Evolutionary conservation across 2,888 invertebrate genomes (phyloP), one percentile per base, ranked within the genome.

Genomic region (Kuschelorhynchus macadamiae): DNA sequence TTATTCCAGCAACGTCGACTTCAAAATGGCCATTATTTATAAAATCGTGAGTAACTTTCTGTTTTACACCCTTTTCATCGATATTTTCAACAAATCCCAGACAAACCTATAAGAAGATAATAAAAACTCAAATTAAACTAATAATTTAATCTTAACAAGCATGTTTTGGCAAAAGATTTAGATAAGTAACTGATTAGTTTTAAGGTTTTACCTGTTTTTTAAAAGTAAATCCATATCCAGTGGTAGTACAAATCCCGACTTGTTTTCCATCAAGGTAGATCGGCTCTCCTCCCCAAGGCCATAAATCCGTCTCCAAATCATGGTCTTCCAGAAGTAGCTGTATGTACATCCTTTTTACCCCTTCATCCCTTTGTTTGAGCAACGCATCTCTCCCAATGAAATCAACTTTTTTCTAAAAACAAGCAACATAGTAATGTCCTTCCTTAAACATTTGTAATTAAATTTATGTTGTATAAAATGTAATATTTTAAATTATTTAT

Each of bases 241-340:
- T 96, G 1, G 97, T 97, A 0, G 98, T 98, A 8, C 96, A 96
- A 83, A 93, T 91, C 0, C 98, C 98, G 73, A 93, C 94, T 82
- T 93, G 93, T 81, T 91, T 89, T 4, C 95, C 97, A 84, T 98
- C 90, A 52, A 98, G 87, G 82, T 92, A 97, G 76, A 98, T 96
- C 0, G 97, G 96, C 81, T 98, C 98, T 1, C 93, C 93, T 56
- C 97, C 97, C 94, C 97, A 98, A 25, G 96, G 94, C 98, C 98
- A 98, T 61, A 92, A 86, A 82, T 98, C 98, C 7, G 91, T 87
- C 75, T 97, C 96, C 59, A 89, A 88, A 82, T 97, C 94, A 82
- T 97, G 97, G 82, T 97, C 94, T 12, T 94, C 95, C 2, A 98
- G 85, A 33, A 97, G 83, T 50, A 98, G 86, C 81, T 98, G 98